Conservation (phyloP, 2,113 vertebrate species). For the Corythornis cristatus region DNA sequence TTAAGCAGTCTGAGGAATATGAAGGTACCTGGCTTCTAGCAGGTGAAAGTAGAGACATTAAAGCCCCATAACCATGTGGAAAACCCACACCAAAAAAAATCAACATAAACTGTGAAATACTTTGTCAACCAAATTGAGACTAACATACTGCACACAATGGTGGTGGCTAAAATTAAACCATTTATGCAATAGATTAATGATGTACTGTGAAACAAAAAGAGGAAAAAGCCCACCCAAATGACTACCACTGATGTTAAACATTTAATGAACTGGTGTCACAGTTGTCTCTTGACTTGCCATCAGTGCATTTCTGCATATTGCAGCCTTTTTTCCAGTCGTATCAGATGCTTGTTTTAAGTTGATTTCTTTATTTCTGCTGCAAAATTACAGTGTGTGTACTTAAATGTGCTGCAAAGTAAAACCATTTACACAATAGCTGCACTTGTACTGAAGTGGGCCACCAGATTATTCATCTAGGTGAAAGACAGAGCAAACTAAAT, state of each 20-base stretch:
- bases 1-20: neutral
- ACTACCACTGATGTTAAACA: neutral
- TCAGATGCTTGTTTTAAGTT: neutral
- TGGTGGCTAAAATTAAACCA: neutral
- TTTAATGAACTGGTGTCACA: neutral
- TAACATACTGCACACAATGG: neutral
- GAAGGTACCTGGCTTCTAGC: neutral
- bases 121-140: neutral
- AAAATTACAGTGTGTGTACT: neutral
- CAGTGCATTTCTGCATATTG: neutral
- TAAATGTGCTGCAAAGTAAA: neutral
- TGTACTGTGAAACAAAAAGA: neutral
- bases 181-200: neutral
- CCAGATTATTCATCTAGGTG: neutral
- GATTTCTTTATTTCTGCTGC: neutral
- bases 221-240: rapidly evolving
- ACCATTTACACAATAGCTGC: neutral
- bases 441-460: too few relatives aligned
- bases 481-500: neutral
- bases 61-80: neutral
- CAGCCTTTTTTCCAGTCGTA: neutral
- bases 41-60: neutral
- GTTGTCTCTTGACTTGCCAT: neutral
- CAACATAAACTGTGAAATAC: neutral
- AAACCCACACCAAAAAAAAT: rapidly evolving